Conservation (phyloP, 2,113 vertebrate genomes). For the Bos taurus region DNA sequence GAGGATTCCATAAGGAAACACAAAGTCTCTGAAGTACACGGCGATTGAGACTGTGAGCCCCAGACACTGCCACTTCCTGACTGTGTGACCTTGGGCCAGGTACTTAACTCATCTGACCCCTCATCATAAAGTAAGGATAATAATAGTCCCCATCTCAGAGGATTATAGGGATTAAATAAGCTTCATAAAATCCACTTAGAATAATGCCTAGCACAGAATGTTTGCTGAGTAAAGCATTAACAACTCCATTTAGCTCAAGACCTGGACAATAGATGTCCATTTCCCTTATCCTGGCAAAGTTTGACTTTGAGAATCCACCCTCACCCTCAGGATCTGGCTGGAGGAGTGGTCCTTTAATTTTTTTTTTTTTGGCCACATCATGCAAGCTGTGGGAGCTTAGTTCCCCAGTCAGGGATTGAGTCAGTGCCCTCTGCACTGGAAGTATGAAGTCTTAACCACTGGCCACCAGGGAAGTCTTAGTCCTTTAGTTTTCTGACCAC, state of each 20-base stretch:
- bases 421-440: not conserved
- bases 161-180: not conserved
- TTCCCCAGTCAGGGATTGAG: not conserved
- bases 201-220: not conserved
- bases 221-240: not conserved
- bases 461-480: not conserved
- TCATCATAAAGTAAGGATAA: not conserved
- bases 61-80: not conserved
- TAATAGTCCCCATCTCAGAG: not conserved
- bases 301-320: not conserved
- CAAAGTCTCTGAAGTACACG: not conserved
- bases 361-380: not conserved
- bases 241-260: not conserved
- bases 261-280: not conserved
- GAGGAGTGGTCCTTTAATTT: not conserved
- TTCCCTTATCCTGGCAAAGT: not conserved
- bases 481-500: not conserved
- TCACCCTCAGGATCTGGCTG: not conserved
- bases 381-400: not conserved
- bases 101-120: not conserved
- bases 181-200: slow-evolving; percentile 13
- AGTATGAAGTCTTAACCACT: not conserved
- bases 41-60: not conserved
- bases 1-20: not conserved
- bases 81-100: not conserved